Conservation (phyloP, 2,113 vertebrate species). For the Philantomba maxwellii region DNA sequence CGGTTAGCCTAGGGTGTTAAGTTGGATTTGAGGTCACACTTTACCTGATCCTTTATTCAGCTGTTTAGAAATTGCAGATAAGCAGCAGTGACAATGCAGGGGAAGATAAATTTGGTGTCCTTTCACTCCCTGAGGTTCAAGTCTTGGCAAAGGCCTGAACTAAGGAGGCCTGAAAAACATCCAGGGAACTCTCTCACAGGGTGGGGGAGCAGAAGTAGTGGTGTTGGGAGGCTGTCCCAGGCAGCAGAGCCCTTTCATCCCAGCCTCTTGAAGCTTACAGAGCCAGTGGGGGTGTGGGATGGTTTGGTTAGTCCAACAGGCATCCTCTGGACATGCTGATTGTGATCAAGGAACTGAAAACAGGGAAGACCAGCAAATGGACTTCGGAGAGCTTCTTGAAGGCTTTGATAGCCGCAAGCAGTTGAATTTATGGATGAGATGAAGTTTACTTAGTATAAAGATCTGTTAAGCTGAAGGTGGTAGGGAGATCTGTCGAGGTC, state of each 20-base stretch:
- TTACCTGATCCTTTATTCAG: neutral
- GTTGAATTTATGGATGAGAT: neutral
- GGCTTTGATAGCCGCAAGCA: neutral
- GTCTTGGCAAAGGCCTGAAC: neutral
- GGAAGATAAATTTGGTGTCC: neutral
- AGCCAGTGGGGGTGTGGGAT: neutral
- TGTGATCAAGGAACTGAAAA: neutral
- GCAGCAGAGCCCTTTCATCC: neutral
- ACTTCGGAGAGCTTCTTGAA: neutral
- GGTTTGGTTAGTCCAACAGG: neutral
- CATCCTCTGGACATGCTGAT: neutral
- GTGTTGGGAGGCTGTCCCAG: neutral
- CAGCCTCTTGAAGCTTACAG: neutral
- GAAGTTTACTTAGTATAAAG: neutral
- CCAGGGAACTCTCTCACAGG: neutral
- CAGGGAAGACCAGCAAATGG: neutral
- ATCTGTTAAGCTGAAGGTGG: neutral
- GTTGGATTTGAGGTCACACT: neutral
- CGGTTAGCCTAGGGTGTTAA: neutral
- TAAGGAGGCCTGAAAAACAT: neutral
- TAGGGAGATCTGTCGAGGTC: neutral
- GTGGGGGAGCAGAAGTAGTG: neutral
- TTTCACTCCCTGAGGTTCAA: neutral
- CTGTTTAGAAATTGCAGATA: neutral
- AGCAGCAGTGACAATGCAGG: neutral